Evolutionary conservation across 2,113 vertebrate genomes (phyloP), one percentile per base, ranked within the genome.

Genomic region (Ailuropoda melanoleuca): DNA sequence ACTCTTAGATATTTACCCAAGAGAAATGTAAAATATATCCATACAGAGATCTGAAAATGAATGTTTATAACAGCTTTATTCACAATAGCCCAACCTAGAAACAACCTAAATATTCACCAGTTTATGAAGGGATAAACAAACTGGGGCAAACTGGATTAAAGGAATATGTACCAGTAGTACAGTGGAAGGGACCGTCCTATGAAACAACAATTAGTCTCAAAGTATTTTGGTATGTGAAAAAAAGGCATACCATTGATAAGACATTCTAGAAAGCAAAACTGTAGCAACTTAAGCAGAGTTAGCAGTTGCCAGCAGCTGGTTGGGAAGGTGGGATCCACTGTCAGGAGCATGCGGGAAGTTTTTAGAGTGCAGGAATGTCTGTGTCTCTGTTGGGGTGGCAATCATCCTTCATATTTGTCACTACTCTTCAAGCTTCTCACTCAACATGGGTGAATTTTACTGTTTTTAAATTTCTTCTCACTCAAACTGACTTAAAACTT

Each of bases 331-430:
- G 12, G 7, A 48, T 75, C 43, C 17, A 31, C 43, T 75, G 43
- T 29, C 26, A 18, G 19, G 18, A 17, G 0, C 48, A 23, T 6
- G 21, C 4, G 4, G 8, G 8, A 15, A 12, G 2, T 11, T n/a
- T 56, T 6, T 6, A 11, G 72, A 74, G 13, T 66, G 4, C 24
- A 8, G 8, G 50, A 58, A 91, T 37, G 2, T 53, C 58, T 62
- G 0, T 29, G 0, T 64, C 72, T 75, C 37, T 26, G 5, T 21
- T 37, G 13, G 24, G 4, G 18, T 75, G 74, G 34, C 23, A 34
- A 12, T 53, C 34, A 31, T 23, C 26, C 23, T 53, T 68, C 46
- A 19, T 21, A 58, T 62, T 13, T 77, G 24, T 11, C 50, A 26
- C 21, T 46, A 9, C 3, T 31, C 37, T 14, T 50, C 23, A 29